These are phyloP conservation scores for Gymnogyps californianus DNA, from an alignment of 2,113 vertebrate genomes.

Conservation along the genomic window DNA sequence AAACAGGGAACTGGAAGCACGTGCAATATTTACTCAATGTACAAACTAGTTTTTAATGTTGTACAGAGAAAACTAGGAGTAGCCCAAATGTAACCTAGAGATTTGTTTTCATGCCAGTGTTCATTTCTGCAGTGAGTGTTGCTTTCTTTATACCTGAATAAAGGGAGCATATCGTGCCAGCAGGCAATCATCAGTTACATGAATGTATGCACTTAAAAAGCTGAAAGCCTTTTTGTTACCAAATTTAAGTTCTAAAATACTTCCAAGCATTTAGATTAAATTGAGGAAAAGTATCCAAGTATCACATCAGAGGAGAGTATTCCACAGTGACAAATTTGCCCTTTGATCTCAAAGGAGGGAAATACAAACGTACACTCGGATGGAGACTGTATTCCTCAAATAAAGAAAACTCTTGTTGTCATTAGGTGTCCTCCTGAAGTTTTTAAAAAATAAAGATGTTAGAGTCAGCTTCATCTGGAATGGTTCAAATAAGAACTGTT, in stretches of 20 bases:
- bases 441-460: neutral
- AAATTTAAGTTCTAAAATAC: neutral
- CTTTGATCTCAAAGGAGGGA: neutral
- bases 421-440: neutral
- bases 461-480: neutral
- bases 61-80: neutral
- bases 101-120: neutral
- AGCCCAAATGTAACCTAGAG: neutral
- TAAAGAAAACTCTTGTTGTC: neutral
- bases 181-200: neutral
- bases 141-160: neutral
- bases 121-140: neutral
- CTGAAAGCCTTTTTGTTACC: neutral
- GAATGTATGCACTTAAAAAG: neutral
- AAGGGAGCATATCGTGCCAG: neutral
- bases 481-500: neutral
- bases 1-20: neutral
- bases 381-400: neutral
- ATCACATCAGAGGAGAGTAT: neutral
- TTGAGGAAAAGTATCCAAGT: neutral
- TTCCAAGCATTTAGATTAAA: neutral
- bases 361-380: neutral
- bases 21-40: neutral
- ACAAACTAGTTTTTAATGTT: neutral
- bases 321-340: neutral